Conservation (phyloP, 2,888 invertebrate genomes). For the Carterocephalus palaemon region DNA sequence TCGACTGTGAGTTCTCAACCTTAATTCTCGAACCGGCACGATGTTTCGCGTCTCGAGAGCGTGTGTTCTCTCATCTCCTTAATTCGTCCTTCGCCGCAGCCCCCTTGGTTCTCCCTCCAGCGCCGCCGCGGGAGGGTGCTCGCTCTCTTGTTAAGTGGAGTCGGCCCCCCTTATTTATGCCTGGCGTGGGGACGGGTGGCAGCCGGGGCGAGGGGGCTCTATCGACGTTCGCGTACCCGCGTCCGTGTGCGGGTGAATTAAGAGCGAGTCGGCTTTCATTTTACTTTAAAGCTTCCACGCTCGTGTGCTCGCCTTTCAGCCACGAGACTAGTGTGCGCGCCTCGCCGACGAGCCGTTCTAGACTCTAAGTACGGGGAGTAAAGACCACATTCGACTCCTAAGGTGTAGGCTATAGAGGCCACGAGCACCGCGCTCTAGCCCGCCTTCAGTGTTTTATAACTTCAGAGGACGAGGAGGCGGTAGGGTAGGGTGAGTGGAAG, state of each 20-base stretch:
- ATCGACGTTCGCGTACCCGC: constrained; percentile 62
- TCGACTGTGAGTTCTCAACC: constrained; percentile 40
- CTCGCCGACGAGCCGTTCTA: constrained; percentile 49
- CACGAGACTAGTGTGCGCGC: constrained; percentile 52
- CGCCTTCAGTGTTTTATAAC: constrained; percentile 73
- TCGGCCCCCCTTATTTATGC: constrained; percentile 75
- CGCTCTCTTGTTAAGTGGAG: constrained; percentile 75
- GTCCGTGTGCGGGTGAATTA: constrained; percentile 75
- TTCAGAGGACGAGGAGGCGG: constrained; percentile 68
- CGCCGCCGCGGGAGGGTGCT: constrained; percentile 59
- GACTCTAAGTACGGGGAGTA: constrained; percentile 58
- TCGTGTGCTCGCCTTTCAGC: constrained; percentile 76
- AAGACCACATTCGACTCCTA: constrained; percentile 14
- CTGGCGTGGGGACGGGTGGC: constrained; percentile 47
- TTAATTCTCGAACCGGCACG: constrained; percentile 67
- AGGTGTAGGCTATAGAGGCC: constrained; percentile 35
- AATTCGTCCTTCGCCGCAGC: constrained; percentile 79
- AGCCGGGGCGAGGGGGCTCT: constrained; percentile 45
- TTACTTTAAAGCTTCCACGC: constrained; percentile 75
- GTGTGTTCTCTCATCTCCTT: constrained; percentile 79
- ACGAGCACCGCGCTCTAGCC: constrained; percentile 47
- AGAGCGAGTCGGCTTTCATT: constrained; percentile 79
- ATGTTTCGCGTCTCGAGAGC: constrained; percentile 74
- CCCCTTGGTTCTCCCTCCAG: constrained; percentile 71
- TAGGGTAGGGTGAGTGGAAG: constrained; percentile 75